These are phyloP conservation scores for Coenonympha glycerion DNA, from an alignment of 2,888 invertebrate species.

Conservation along the genomic window DNA sequence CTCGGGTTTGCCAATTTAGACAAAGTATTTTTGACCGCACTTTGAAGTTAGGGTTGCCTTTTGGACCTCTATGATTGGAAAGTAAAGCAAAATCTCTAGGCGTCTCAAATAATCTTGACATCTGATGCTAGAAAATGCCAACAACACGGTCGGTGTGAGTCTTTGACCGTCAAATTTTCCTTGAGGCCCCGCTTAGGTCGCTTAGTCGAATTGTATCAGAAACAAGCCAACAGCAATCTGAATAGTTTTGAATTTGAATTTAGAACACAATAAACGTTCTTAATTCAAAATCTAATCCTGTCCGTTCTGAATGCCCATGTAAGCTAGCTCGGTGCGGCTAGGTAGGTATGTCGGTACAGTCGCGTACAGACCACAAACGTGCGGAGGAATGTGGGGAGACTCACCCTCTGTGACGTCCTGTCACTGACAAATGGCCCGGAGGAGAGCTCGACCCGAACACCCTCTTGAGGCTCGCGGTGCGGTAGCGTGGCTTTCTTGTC, in stretches of 20 bases:
- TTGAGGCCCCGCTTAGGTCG: no score
- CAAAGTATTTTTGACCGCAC: no score
- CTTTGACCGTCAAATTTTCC: no score
- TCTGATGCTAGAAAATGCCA: no score
- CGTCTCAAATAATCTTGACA: no score
- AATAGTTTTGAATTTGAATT: conserved; percentile 1
- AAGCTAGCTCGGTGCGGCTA: conserved; percentile 24
- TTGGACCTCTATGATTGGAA: no score
- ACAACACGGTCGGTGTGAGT: no score
- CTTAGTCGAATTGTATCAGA: no score
- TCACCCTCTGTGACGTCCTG: conserved; percentile 59
- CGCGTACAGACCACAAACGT: conserved; percentile 54
- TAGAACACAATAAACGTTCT: conserved; percentile 3
- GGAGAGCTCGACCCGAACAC: conserved; percentile 69
- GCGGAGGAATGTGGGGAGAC: conserved; percentile 46
- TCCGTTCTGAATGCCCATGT: conserved; percentile 27
- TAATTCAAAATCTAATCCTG: conserved; percentile 18
- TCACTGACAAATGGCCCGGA: conserved; percentile 75
- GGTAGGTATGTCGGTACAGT: conserved; percentile 39
- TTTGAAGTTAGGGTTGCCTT: no score
- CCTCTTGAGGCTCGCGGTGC: conserved; percentile 48
- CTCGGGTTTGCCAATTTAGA: no score
- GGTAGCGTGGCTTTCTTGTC: conserved; percentile 22
- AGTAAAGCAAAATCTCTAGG: no score
- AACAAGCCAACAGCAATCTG: not conserved